Conservation (phyloP, 2,888 invertebrate species). For the Pseudococcus jackbeardsleyi region DNA sequence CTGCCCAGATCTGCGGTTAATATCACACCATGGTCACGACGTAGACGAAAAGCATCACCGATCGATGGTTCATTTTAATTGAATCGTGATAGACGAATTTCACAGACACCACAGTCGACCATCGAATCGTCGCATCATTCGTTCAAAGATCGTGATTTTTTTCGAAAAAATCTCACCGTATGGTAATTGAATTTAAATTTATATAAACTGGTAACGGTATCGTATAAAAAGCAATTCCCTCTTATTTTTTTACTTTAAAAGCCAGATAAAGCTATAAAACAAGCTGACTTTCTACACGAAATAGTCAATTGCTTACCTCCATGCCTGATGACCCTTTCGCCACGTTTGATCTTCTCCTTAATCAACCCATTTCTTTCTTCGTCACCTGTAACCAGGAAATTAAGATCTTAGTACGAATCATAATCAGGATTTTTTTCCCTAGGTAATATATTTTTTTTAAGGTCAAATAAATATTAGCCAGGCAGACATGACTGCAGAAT, state of each 20-base stretch:
- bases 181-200: conserved; percentile 30
- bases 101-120: not conserved
- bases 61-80: conserved; percentile 36
- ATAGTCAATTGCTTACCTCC: conserved; percentile 65
- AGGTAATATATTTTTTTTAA: conserved; percentile 48
- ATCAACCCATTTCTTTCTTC: conserved; percentile 65
- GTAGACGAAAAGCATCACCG: conserved; percentile 5
- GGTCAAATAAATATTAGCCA: conserved; percentile 39
- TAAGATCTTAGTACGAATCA: not conserved
- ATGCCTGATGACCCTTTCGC: conserved; percentile 66
- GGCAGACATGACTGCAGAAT: conserved; percentile 48
- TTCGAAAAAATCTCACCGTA: not conserved
- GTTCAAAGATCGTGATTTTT: not conserved
- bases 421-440: not conserved
- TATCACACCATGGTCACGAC: conserved; percentile 32
- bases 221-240: not conserved
- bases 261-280: conserved; percentile 37
- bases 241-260: not conserved
- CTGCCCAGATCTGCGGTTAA: not conserved
- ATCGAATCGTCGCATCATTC: not conserved
- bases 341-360: conserved; percentile 64
- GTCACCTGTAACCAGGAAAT: conserved; percentile 38
- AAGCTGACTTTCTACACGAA: conserved; percentile 10
- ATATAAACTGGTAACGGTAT: conserved; percentile 9
- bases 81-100: conserved; percentile 48